Evolutionary conservation across 2,888 invertebrate genomes (phyloP), one percentile per base, ranked within the genome.

Genomic region (Oxycera nigricornis): DNA sequence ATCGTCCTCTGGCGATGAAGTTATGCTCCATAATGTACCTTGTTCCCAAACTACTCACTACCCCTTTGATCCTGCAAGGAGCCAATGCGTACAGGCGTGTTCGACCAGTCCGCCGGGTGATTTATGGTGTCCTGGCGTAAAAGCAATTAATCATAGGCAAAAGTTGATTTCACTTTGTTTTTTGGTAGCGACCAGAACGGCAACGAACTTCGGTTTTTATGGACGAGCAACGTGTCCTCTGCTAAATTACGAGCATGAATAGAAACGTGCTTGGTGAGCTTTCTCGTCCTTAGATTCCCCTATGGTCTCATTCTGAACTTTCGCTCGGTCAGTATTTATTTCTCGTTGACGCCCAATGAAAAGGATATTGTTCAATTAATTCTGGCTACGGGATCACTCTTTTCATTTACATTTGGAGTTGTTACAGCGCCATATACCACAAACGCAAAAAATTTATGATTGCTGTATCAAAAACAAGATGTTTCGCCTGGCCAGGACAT

Each of bases 161-260:
- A 70, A 70, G 70, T 70, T 70, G 70, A 70, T 70, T 70, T 70
- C 70, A 52, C 55, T 70, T 70, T 70, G 52, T 70, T 70, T 70
- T 52, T 31, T 35, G 52, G n/a, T 31, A 31, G 20, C 35, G 52
- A 26, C 26, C 26, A 9, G 70, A 22, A 26, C n/a, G 61, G 17
- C n/a, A 46, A 11, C 3, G 14, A 2, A 46, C 2, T 3, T 46
- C 14, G 30, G 30, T 28, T 31, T 30, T 61, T 61, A 20, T 14
- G 61, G 61, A 30, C 61, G 28, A 17, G 31, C 31, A 26, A 61
- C 31, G 7, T 61, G 61, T 20, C 30, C 31, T 17, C 14, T 7
- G 31, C 20, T 28, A 17, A 28, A 28, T 52, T 61, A 68, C 67
- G 24, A 50, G 28, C 17, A 2, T 46, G 41, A 26, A 68, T 50